phyloP scores from a whole-genome alignment of 2,797 vertebrate species.

The Anabacerthia variegaticeps region DNA sequence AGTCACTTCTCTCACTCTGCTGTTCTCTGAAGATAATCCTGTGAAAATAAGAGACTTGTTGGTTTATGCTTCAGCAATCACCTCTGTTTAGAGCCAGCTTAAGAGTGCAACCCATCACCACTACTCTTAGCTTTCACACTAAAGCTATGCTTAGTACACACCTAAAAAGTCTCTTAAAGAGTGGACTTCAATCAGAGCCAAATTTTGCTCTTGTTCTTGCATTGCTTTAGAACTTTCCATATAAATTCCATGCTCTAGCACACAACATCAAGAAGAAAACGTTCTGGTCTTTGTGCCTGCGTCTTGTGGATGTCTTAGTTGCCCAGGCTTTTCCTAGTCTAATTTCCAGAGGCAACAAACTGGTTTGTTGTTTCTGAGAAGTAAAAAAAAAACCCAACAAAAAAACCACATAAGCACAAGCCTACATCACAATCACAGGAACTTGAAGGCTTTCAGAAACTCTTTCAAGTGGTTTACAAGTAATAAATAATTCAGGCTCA shows the following conservation, averaged over 20 bases:
- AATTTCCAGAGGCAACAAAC: not conserved
- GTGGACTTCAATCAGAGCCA: not conserved
- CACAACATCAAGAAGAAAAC: not conserved
- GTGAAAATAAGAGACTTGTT: not conserved
- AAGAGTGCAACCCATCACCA: not conserved
- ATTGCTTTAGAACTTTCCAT: not conserved
- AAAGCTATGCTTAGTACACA: not conserved
- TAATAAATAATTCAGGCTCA: not conserved
- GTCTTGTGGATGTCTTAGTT: not conserved
- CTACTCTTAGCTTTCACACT: not conserved
- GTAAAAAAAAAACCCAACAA: not conserved
- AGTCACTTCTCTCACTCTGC: not conserved
- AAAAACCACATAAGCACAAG: not conserved
- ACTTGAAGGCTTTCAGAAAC: not conserved
- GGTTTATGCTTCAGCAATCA: not conserved
- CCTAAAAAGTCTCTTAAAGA: not conserved
- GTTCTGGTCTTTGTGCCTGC: not conserved
- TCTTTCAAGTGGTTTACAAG: not conserved
- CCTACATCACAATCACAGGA: not conserved
- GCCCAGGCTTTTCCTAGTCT: not conserved
- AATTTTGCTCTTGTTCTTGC: not conserved
- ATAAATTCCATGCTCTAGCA: not conserved
- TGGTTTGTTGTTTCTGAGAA: not conserved
- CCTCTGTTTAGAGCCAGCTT: not conserved
- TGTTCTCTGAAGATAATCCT: not conserved